Evolutionary conservation across 1,140 invertebrate genomes (phyloP).

Genomic region (Camponotus pennsylvanicus): DNA sequence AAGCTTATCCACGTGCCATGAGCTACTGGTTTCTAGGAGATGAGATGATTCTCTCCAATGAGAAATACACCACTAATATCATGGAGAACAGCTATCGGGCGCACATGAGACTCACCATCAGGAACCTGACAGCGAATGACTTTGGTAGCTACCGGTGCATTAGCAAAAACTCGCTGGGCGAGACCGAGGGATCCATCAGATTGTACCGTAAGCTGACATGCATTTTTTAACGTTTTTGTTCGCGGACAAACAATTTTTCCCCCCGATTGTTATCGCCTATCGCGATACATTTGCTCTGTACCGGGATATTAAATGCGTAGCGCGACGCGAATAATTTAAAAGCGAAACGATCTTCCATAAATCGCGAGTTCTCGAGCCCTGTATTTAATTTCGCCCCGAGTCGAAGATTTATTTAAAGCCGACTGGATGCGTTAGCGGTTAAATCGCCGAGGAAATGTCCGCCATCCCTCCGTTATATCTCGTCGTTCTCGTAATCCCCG

Average conservation of each 20-base stretch:
- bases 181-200: slow-evolving; percentile 96
- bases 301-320: slow-evolving; percentile 17
- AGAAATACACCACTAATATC: slow-evolving; percentile 92
- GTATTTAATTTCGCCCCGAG: slow-evolving; percentile 52
- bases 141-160: slow-evolving; percentile 95
- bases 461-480: slow-evolving; percentile 6
- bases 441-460: slow-evolving; percentile 47
- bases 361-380: slow-evolving; percentile 35
- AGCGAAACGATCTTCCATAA: slow-evolving; percentile 29
- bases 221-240: slow-evolving; percentile 28
- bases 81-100: slow-evolving; percentile 94
- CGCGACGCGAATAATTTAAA: slow-evolving; percentile 57
- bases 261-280: slow-evolving; percentile 15
- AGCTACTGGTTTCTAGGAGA: slow-evolving; percentile 97
- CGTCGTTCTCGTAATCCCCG: not conserved
- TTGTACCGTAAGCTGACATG: slow-evolving; percentile 93
- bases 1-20: slow-evolving; percentile 96
- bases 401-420: slow-evolving; percentile 59
- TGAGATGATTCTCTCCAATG: slow-evolving; percentile 93
- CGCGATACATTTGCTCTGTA: not conserved
- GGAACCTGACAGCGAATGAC: slow-evolving; percentile 91
- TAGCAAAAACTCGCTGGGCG: slow-evolving; percentile 97
- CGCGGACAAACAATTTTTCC: slow-evolving; percentile 24
- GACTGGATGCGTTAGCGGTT: slow-evolving; percentile 42
- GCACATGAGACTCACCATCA: slow-evolving; percentile 94